Evolutionary conservation across 2,113 vertebrate genomes (phyloP), one percentile per base, ranked within the genome.

Genomic region (Cinclus cinclus): DNA sequence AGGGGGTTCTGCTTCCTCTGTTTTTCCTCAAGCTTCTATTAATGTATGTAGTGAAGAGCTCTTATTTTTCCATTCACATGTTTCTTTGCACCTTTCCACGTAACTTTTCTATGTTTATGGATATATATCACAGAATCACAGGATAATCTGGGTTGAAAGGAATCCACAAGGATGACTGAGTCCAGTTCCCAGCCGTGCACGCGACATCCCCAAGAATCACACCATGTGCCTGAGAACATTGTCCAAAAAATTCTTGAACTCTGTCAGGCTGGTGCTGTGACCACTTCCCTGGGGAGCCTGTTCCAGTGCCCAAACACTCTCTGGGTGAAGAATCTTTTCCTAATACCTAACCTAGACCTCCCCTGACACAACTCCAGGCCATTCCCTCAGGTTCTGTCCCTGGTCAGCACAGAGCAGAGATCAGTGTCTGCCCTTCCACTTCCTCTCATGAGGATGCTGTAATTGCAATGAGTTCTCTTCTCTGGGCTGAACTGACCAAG

Each of bases 371-470:
- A 0, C 13, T n/a, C 56, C 19, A 56, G 42, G 24, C 60, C 24
- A 20, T 41, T 33, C 30, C 19, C 3, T 75, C 0, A 0, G 1
- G 15, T 49, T 12, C 41, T 74, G 59, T 47, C 23, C 4, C n/a
- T 41, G 37, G 13, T 5, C 41, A 47, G 6, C 6, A 5, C 5
- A 56, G 12, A 71, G 31, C 7, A 83, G 21, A 39, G 41, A n/a
- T 41, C 69, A 30, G 3, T 74, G 49, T 0, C 70, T 85, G 42
- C 1, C n/a, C 23, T 8, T 64, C 6, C 2, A 24, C 8, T 65
- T n/a, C 30, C 24, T 24, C 15, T 41, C 23, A 49, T 0, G 0
- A 55, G 33, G 39, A 39, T 46, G 28, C 0, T 55, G n/a, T 28
- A 22, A 18, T 33, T 39, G n/a, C 22, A 27, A 0, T 55, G 58